These are phyloP conservation scores for Psephotus haematonotus DNA, from an alignment of 2,113 vertebrate genomes.

Conservation along the genomic window DNA sequence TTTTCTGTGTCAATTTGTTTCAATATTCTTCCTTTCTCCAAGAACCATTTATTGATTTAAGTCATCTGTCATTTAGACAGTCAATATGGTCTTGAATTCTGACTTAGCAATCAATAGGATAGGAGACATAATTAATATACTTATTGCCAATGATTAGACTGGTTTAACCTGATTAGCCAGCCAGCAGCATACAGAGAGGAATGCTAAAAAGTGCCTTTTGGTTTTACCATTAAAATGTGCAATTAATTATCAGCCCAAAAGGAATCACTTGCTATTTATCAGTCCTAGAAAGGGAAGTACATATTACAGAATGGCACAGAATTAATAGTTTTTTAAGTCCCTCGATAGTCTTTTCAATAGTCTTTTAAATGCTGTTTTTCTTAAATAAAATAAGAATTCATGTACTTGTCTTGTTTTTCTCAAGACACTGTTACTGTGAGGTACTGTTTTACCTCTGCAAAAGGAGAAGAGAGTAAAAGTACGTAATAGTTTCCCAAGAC, in stretches of 20 bases:
- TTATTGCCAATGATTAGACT: not conserved
- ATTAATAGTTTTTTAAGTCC: not conserved
- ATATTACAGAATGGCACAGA: not conserved
- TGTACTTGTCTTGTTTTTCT: not conserved
- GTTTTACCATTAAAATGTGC: not conserved
- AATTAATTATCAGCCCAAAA: not conserved
- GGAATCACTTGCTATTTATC: not conserved
- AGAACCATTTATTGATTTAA: not conserved
- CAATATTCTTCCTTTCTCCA: not conserved
- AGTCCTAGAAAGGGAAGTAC: not conserved
- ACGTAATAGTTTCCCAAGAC: not conserved
- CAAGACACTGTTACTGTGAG: not conserved
- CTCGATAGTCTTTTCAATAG: not conserved
- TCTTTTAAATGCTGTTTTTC: not conserved
- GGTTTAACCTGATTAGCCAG: not conserved
- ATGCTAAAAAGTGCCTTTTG: not conserved
- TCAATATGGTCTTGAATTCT: conserved; percentile 7
- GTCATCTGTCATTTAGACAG: not conserved
- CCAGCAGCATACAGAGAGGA: not conserved
- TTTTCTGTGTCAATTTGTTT: conserved; percentile 3
- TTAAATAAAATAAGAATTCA: not conserved
- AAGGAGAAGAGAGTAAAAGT: not conserved
- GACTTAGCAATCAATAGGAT: not conserved
- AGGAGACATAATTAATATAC: not conserved
- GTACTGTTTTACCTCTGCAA: not conserved